Conservation (phyloP, 2,113 vertebrate species). For the Copsychus sechellarum region DNA sequence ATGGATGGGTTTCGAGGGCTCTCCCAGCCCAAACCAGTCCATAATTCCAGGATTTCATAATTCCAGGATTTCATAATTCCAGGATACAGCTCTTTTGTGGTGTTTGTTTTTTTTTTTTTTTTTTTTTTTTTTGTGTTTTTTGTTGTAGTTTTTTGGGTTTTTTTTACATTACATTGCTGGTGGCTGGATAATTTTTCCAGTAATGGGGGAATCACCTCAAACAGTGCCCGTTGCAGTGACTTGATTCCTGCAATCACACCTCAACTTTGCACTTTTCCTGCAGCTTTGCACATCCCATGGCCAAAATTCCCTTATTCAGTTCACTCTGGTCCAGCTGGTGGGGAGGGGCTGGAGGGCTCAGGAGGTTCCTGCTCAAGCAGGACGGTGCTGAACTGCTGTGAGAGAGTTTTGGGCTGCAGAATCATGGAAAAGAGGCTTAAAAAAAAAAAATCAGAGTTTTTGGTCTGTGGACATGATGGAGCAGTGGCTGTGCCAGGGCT, state of each 20-base stretch:
- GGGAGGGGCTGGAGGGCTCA: not conserved
- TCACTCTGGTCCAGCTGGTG: not conserved
- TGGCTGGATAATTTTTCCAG: not conserved
- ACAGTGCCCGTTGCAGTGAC: not conserved
- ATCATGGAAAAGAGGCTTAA: not conserved
- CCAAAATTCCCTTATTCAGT: fast-evolving
- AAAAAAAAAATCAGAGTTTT: not conserved
- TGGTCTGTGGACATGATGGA: fast-evolving
- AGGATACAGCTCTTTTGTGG: too few relatives aligned
- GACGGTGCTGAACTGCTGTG: fast-evolving
- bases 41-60: not conserved
- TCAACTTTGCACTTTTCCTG: not conserved
- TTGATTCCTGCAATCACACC: not conserved
- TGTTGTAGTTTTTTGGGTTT: too few relatives aligned
- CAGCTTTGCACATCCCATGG: fast-evolving
- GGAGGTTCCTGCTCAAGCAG: not conserved
- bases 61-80: not conserved
- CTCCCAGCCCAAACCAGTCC: not conserved
- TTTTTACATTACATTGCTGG: not conserved
- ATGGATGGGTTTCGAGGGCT: not conserved
- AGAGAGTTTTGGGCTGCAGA: fast-evolving
- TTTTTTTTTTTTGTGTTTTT: too few relatives aligned
- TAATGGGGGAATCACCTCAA: not conserved
- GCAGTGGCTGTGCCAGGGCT: not conserved
- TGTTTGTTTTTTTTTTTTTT: too few relatives aligned